These are phyloP conservation scores for Silurus glanis DNA, from an alignment of 2,113 vertebrate genomes.

Conservation along the genomic window DNA sequence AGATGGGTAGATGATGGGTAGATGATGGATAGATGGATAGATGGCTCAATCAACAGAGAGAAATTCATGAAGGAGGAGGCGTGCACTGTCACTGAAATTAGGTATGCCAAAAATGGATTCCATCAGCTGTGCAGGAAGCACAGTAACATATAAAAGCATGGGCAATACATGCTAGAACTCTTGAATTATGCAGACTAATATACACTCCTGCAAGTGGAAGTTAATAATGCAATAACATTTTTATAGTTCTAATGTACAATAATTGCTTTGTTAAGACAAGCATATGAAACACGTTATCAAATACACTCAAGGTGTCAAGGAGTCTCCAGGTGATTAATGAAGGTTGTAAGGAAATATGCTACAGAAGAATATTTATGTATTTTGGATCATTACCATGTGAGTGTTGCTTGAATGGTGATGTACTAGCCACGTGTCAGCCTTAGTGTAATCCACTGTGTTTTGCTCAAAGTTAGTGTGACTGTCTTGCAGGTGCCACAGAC, in stretches of 20 bases:
- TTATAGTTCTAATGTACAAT: neutral
- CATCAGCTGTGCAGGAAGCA: neutral
- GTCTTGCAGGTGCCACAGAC: constrained; percentile 87
- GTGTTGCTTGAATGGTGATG: neutral
- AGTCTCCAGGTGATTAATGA: neutral
- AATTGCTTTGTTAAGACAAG: neutral
- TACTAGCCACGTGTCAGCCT: neutral
- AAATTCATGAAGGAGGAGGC: too few species aligned
- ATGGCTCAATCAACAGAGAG: too few species aligned
- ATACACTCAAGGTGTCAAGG: neutral
- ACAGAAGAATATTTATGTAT: neutral
- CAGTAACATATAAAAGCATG: neutral
- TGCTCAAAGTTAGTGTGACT: constrained; percentile 13
- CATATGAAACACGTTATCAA: neutral
- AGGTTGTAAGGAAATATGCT: neutral
- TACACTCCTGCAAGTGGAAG: neutral
- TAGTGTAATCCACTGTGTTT: neutral
- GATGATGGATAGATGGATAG: too few species aligned
- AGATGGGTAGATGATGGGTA: too few species aligned
- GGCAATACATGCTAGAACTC: neutral
- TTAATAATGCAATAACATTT: neutral
- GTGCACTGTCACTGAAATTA: neutral
- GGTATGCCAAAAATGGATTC: neutral
- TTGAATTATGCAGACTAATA: neutral
- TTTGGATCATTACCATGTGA: neutral